Evolutionary conservation across 2,888 invertebrate genomes (phyloP).

Genomic region (Phorcus lineatus): DNA sequence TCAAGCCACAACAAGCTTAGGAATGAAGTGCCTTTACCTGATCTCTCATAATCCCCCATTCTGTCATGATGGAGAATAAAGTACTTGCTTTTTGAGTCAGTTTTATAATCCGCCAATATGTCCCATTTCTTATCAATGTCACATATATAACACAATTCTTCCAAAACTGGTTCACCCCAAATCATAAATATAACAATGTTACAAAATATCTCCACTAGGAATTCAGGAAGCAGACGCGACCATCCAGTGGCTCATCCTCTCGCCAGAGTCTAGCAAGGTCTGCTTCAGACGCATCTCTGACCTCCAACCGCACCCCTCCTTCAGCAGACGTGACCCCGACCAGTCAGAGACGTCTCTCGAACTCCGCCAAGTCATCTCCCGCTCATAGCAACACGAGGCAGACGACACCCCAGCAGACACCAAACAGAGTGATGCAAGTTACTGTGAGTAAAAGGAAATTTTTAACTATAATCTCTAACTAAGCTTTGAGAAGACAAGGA

Average conservation of each 20-base stretch:
- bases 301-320: constrained; percentile 44
- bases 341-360: constrained; percentile 31
- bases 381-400: not conserved
- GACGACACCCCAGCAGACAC: constrained; percentile 31
- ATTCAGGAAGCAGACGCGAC: constrained; percentile 61
- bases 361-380: constrained; percentile 12
- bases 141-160: too few species aligned
- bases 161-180: too few species aligned
- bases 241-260: constrained; percentile 49
- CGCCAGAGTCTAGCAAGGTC: constrained; percentile 61
- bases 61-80: too few species aligned
- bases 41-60: too few species aligned
- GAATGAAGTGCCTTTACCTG: too few species aligned
- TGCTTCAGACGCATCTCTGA: constrained; percentile 58
- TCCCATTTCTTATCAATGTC: too few species aligned
- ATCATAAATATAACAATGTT: too few species aligned
- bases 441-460: not conserved
- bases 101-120: too few species aligned
- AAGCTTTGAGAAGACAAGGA: too few species aligned
- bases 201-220: constrained; percentile 49
- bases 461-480: too few species aligned
- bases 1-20: too few species aligned
- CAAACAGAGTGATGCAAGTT: constrained; percentile 40
- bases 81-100: too few species aligned
- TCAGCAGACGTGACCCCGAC: constrained; percentile 38